Base-by-base conservation (phyloP, 2,888 invertebrate genomes). In the Phytoseiulus persimilis region DNA sequence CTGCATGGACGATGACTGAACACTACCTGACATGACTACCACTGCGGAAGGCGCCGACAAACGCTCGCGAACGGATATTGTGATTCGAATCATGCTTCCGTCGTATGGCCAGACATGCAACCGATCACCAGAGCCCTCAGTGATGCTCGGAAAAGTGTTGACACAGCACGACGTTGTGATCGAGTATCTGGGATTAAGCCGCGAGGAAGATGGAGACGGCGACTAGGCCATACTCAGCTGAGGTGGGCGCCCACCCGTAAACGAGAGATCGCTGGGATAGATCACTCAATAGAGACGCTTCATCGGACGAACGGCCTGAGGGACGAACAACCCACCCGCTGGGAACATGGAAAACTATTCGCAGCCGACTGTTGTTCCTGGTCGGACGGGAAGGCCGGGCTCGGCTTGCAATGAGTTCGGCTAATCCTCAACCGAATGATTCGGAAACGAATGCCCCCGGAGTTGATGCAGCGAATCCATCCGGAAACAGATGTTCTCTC, bases 111-210 rank as follows among this genome's bases (percentile, higher is more conserved):
- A 65, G 65, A 65, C 65, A 65, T 65, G 65, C 65, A 65, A 65
- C 65, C 18, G 65, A 65, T 65, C 65, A 65, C 65, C 65, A 65
- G 18, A 65, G 65, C 65, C 65, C 65, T 65, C 65, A 65, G 65
- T 28, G 65, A 65, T 65, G 65, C 65, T 65, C 23, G 65, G 65
- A 6, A 65, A 65, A 65, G 65, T 65, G 65, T 65, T 65, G 65
- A 65, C 65, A 65, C 65, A 65, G 65, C 65, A 65, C 65, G 65
- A 65, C 65, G 65, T 65, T 65, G 65, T 65, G 65, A 65, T 65
- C 65, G 65, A 65, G 65, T 65, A 28, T 65, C 65, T 65, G 65
- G 65, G 65, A 65, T 65, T 65, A 65, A 65, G 65, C 65, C 65
- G 65, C 65, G 65, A 65, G 65, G 65, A 65, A 65, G 65, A 65